Conservation (phyloP, 2,888 invertebrate genomes). For the Eucera pruinosa region DNA sequence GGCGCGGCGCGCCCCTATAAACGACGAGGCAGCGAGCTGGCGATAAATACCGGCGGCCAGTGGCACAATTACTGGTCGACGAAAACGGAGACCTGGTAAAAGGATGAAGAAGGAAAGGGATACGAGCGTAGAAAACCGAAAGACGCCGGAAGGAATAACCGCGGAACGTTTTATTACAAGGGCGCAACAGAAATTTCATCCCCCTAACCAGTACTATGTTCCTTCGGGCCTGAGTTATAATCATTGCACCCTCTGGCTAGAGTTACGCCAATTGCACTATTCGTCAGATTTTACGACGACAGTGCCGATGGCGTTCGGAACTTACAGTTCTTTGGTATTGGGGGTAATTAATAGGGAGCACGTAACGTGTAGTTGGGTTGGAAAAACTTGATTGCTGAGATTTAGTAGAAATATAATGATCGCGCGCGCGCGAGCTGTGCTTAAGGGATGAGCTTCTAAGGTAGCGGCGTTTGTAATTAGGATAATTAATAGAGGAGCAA, state of each 20-base stretch:
- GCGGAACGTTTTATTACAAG: constrained; percentile 19
- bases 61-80: constrained; percentile 32
- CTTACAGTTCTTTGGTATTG: background rate
- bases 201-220: background rate
- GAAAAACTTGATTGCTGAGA: too few relatives aligned
- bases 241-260: background rate
- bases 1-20: constrained; percentile 21
- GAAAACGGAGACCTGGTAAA: background rate
- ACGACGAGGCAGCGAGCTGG: constrained; percentile 28
- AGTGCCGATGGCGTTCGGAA: background rate
- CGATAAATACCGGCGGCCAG: constrained; percentile 43
- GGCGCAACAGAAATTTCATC: constrained; percentile 31
- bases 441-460: too few relatives aligned
- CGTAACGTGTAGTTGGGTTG: too few relatives aligned
- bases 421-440: too few relatives aligned
- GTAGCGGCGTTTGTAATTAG: too few relatives aligned
- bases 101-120: background rate
- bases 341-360: too few relatives aligned
- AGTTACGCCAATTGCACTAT: constrained; percentile 1
- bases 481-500: too few relatives aligned
- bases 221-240: constrained; percentile 1
- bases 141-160: background rate
- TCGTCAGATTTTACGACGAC: background rate
- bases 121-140: background rate
- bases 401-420: too few relatives aligned